Conservation (phyloP, 2,888 invertebrate species). For the Drosophila hawaiiensis region DNA sequence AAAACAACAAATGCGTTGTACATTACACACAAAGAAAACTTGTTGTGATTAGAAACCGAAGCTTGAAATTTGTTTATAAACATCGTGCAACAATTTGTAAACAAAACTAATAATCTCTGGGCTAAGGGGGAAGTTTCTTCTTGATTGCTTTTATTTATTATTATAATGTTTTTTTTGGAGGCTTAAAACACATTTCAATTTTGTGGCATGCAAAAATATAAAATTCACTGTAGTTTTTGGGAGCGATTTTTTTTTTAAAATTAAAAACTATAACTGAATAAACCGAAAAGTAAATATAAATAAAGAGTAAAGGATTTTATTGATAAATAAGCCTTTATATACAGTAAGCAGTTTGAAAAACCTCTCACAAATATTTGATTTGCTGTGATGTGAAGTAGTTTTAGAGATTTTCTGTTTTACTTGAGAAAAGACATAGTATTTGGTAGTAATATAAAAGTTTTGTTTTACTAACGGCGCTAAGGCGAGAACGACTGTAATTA, state of each 20-base stretch:
- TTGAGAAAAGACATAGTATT: slow-evolving; percentile 38
- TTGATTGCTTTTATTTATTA: not conserved
- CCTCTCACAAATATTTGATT: slow-evolving; percentile 80
- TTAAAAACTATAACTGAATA: slow-evolving; percentile 3
- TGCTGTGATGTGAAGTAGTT: slow-evolving; percentile 74
- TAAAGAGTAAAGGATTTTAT: slow-evolving; percentile 18
- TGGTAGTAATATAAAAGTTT: slow-evolving; percentile 3
- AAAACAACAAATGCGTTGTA: slow-evolving; percentile 59
- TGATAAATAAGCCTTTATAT: slow-evolving; percentile 57
- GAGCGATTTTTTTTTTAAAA: slow-evolving; percentile 12
- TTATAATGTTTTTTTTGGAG: not conserved
- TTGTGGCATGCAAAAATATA: slow-evolving; percentile 47
- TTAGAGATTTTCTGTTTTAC: slow-evolving; percentile 63
- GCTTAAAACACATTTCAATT: slow-evolving; percentile 34
- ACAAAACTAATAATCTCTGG: slow-evolving; percentile 26
- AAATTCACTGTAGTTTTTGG: slow-evolving; percentile 30
- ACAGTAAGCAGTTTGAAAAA: slow-evolving; percentile 76
- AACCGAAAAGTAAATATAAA: slow-evolving; percentile 19
- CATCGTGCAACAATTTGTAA: slow-evolving; percentile 65
- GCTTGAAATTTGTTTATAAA: slow-evolving; percentile 16
- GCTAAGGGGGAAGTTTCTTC: not conserved
- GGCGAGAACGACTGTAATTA: slow-evolving; percentile 48
- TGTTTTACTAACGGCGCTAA: slow-evolving; percentile 32
- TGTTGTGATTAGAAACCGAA: slow-evolving; percentile 23
- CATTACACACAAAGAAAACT: slow-evolving; percentile 63